Base-by-base conservation (phyloP, 2,113 vertebrate genomes). In the Ptilorrhoa leucosticta region DNA sequence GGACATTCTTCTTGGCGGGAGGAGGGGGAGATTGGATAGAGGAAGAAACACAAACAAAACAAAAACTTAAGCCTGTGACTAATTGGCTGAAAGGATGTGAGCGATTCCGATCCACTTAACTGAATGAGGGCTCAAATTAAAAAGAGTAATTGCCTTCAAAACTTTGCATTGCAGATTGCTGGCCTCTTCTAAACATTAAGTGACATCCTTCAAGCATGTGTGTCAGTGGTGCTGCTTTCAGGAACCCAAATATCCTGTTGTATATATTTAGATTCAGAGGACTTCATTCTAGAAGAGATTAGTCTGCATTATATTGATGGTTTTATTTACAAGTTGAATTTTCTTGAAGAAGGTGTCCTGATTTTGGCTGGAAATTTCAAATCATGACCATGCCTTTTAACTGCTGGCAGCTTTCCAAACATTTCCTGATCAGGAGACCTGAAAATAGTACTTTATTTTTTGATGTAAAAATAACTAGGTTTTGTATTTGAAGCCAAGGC, bases 81-180 rank as follows among this genome's bases (percentile, higher is more conserved):
- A 95, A 92, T 50, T 93, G 85, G 37, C 65, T 90, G 70, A 95
- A 96, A 89, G 48, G 64, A 88, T 75, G 65, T 50, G 65, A 95
- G 72, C 56, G 86, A 88, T 92, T 96, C 5, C 0, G 7, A 81
- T 89, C 68, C 40, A 68, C 69, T 95, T 90, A 93, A 94, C 61
- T 93, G 75, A 93, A 75, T 44, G 80, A 73, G 66, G 75, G 24
- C 64, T 94, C 47, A 97, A 90, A 96, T 96, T 85, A 95, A 88
- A 93, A 75, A 93, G 73, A 91, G 56, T 90, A 95, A 92, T 78
- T 83, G 63, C 79, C 85, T 86, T 86, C 72, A 73, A 93, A 95
- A 83, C 64, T 94, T 94, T 88, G 71, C 71, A 78, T 53, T 96
- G 92, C 83, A 89, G 60, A 93, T 83, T 63, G 23, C 76, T 86